These are phyloP conservation scores for Junonia oenone DNA, from an alignment of 2,888 invertebrate genomes.

Conservation along the genomic window DNA sequence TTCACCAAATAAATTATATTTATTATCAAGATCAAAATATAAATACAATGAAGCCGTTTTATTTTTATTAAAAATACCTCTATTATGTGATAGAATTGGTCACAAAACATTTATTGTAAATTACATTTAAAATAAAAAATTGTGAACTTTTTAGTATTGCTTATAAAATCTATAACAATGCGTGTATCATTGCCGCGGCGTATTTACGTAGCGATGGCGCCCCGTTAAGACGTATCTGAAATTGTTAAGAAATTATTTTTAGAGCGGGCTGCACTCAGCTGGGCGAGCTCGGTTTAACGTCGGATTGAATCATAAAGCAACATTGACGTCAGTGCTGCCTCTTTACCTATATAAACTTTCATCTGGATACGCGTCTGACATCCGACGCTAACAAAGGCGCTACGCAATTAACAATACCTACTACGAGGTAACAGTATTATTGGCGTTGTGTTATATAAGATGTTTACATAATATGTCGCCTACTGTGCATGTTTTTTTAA, in stretches of 20 bases:
- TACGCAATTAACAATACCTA: not conserved
- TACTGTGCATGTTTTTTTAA: no score
- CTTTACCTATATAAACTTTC: constrained; percentile 30
- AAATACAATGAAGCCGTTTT: no score
- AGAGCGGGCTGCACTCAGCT: constrained; percentile 71
- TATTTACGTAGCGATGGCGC: constrained; percentile 37
- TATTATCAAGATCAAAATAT: no score
- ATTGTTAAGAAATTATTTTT: constrained; percentile 63
- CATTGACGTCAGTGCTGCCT: constrained; percentile 66
- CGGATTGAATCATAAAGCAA: constrained; percentile 71
- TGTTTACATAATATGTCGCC: not conserved
- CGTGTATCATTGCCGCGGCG: constrained; percentile 10
- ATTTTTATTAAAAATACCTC: no score
- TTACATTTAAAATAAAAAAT: no score
- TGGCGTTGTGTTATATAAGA: no score
- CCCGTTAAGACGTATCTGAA: constrained; percentile 46
- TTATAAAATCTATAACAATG: constrained; percentile 2
- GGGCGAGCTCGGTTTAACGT: constrained; percentile 59
- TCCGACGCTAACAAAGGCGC: constrained; percentile 8
- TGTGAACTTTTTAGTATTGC: no score
- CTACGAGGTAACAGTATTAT: not conserved
- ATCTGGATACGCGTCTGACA: constrained; percentile 17
- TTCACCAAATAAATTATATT: no score
- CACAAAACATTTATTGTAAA: no score
- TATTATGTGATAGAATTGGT: no score